phyloP scores from a whole-genome alignment of 1,140 invertebrate genomes.

The Piezodorus guildinii region DNA sequence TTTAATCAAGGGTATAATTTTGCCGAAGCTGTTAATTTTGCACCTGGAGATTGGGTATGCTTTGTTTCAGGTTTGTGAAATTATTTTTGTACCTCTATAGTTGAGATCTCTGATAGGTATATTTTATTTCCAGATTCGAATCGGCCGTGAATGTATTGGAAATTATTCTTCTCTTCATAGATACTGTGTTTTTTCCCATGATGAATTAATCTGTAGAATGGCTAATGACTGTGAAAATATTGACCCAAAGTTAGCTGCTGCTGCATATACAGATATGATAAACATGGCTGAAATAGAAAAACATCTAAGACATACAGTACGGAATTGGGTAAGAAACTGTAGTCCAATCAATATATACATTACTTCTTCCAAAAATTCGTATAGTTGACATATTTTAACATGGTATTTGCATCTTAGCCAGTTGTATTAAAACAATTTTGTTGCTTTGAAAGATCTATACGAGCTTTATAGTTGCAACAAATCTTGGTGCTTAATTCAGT shows the following conservation, averaged over 20 bases:
- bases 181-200: constrained; percentile 62
- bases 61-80: background rate
- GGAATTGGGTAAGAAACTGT: constrained; percentile 8
- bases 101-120: background rate
- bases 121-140: constrained; percentile 37
- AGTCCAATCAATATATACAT: too few relatives aligned
- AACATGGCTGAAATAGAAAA: constrained; percentile 44
- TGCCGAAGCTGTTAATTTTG: constrained; percentile 67
- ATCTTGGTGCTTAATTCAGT: too few relatives aligned
- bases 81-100: background rate
- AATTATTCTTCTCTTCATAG: constrained; percentile 49
- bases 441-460: too few relatives aligned
- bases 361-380: too few relatives aligned
- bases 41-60: constrained; percentile 55
- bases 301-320: constrained; percentile 20
- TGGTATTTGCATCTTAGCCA: too few relatives aligned
- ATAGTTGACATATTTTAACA: too few relatives aligned
- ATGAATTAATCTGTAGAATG: constrained; percentile 62
- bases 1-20: constrained; percentile 67
- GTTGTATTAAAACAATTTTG: too few relatives aligned
- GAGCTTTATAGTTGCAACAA: too few relatives aligned
- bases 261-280: constrained; percentile 44
- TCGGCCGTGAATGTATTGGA: constrained; percentile 48
- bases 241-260: constrained; percentile 41
- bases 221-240: constrained; percentile 42